Conservation (phyloP, 2,888 invertebrate genomes). For the Heterodera filipjevi region DNA sequence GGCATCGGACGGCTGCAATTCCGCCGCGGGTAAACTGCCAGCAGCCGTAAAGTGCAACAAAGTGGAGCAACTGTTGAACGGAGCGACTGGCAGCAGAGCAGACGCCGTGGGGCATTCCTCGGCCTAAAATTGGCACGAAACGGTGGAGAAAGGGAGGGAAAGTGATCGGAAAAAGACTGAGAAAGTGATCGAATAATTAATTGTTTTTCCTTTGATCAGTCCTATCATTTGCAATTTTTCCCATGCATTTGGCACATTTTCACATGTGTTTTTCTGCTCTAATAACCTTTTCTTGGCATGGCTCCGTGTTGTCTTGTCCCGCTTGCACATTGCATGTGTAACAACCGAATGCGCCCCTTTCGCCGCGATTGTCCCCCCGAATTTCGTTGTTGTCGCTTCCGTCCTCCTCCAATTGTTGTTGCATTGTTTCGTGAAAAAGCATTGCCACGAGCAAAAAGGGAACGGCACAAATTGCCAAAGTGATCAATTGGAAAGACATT, state of each 20-base stretch:
- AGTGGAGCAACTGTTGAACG: conserved; percentile 42
- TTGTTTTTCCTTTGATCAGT: too few relatives aligned
- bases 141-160: too few relatives aligned
- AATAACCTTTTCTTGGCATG: conserved; percentile 48
- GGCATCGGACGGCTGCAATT: neutral
- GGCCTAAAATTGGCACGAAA: conserved; percentile 23
- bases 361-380: conserved; percentile 1
- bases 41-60: conserved; percentile 41
- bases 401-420: neutral
- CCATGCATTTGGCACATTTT: neutral
- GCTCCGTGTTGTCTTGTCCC: conserved; percentile 44
- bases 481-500: too few relatives aligned
- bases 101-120: conserved; percentile 40
- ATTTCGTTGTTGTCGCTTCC: neutral
- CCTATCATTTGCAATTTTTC: neutral
- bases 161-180: too few relatives aligned
- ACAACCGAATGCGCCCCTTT: conserved; percentile 48
- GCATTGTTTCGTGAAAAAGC: neutral
- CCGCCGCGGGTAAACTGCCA: neutral
- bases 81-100: conserved; percentile 22
- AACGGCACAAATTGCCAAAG: too few relatives aligned
- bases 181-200: neutral
- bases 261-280: neutral
- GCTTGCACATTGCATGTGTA: conserved; percentile 55
- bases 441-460: too few relatives aligned